These are phyloP conservation scores for Thaumatotibia leucotreta DNA, from an alignment of 1,140 invertebrate genomes.

Conservation along the genomic window DNA sequence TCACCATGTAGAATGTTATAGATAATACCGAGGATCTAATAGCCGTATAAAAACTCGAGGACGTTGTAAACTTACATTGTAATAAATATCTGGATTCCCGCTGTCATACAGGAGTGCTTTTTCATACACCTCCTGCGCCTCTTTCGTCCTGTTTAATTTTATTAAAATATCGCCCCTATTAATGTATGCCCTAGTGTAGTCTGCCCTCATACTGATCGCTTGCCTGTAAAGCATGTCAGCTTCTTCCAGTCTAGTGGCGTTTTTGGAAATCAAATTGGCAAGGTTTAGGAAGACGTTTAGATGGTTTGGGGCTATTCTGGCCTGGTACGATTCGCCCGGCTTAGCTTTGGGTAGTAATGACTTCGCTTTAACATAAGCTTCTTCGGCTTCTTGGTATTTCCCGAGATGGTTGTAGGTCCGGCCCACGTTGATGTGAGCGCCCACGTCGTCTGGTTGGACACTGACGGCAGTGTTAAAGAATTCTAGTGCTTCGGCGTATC, in stretches of 20 bases:
- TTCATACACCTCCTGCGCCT: conserved; percentile 97
- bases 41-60: too few relatives aligned
- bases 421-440: conserved; percentile 97
- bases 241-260: conserved; percentile 93
- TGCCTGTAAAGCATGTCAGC: conserved; percentile 94
- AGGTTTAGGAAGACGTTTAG: conserved; percentile 97
- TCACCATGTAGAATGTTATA: too few relatives aligned
- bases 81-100: conserved; percentile 97
- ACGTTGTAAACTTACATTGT: conserved; percentile 85
- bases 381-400: conserved; percentile 91
- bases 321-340: conserved; percentile 95
- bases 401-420: conserved; percentile 95
- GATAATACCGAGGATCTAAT: too few relatives aligned
- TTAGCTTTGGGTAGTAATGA: conserved; percentile 92
- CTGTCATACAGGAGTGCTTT: conserved; percentile 94
- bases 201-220: conserved; percentile 97
- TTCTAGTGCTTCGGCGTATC: conserved; percentile 89
- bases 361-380: conserved; percentile 93
- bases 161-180: conserved; percentile 97
- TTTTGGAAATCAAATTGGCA: conserved; percentile 96
- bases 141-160: conserved; percentile 95
- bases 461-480: conserved; percentile 96
- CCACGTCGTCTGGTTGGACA: conserved; percentile 97
- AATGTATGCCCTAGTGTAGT: conserved; percentile 98
- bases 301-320: conserved; percentile 96